Evolutionary conservation across 2,113 vertebrate genomes (phyloP).

Genomic region (Colossoma macropomum): DNA sequence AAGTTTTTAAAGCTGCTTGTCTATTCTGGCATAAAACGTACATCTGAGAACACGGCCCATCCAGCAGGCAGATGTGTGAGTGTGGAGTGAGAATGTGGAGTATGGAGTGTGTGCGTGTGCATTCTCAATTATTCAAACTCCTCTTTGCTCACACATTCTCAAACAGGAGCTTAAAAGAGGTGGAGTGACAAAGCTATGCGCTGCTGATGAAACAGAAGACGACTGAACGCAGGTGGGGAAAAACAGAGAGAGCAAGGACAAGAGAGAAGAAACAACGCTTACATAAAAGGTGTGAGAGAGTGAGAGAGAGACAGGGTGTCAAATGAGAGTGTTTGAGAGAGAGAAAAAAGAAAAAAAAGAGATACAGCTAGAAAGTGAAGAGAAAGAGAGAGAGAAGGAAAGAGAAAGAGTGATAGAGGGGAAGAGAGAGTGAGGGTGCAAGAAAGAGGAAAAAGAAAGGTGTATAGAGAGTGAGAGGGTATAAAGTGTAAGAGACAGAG

Average conservation of each 20-base stretch:
- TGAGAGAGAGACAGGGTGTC: background rate
- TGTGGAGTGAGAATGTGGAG: too few species aligned
- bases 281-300: conserved; percentile 5
- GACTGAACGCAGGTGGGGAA: background rate
- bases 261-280: background rate
- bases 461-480: too few species aligned
- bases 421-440: too few species aligned
- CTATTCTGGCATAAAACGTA: background rate
- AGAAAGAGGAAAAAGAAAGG: background rate
- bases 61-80: background rate
- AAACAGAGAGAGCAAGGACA: background rate
- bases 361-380: too few species aligned
- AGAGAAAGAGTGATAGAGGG: background rate
- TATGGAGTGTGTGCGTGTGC: background rate
- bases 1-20: background rate
- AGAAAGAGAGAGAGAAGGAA: background rate
- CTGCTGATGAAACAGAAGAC: conserved; percentile 13
- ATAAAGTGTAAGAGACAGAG: too few species aligned
- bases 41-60: background rate
- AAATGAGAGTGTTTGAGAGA: background rate
- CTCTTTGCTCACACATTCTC: conserved; percentile 42
- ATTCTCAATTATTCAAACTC: conserved; percentile 46
- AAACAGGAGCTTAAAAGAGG: conserved; percentile 18
- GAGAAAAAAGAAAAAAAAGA: background rate
- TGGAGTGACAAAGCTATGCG: conserved; percentile 1